Evolutionary conservation across 1,140 invertebrate species (phyloP), one percentile per base, ranked within the genome.

Genomic region (Cephus cinctus): DNA sequence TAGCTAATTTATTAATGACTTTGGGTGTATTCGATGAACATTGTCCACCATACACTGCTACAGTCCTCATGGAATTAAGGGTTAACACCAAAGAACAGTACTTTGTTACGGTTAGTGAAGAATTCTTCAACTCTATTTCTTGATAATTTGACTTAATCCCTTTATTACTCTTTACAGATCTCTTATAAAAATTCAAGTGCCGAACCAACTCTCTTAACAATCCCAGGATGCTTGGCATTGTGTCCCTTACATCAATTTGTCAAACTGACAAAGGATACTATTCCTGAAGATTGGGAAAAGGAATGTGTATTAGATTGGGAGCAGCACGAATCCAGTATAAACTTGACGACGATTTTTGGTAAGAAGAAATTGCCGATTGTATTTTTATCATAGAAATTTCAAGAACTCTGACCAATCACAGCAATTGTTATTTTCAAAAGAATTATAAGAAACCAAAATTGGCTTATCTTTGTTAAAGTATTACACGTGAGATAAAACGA

Each of bases 1-100:
- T 95, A 5, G 85, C 87, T 0, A 88, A 85, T 57, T 57, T 94
- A 20, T 75, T 95, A 3, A 85, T 85, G 65, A 78, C 85, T 0
- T 69, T 95, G 19, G 80, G 83, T 11, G 56, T 93, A 3, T 95
- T 86, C 65, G 81, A 94, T 43, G 75, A 77, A 3, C 84, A 87
- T 42, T 82, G 80, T 53, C 91, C 92, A 2, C 82, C 82, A 0
- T 94, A 90, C 58, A 75, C 85, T 4, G 77, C 88, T 5, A 79
- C 82, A 9, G 72, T 94, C 20, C 65, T 93, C 18, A 67, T 92
- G 20, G 92, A 94, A 72, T 69, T 94, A 60, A 56, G 75, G 45
- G 21, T 57, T 25, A 70, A 76, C 47, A 50, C 50, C 1, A 56
- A 63, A 49, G 63, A 69, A 11, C 59, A 77, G 20, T 58, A 74